Evolutionary conservation across 2,888 invertebrate genomes (phyloP).

Genomic region (Campaea margaritaria): DNA sequence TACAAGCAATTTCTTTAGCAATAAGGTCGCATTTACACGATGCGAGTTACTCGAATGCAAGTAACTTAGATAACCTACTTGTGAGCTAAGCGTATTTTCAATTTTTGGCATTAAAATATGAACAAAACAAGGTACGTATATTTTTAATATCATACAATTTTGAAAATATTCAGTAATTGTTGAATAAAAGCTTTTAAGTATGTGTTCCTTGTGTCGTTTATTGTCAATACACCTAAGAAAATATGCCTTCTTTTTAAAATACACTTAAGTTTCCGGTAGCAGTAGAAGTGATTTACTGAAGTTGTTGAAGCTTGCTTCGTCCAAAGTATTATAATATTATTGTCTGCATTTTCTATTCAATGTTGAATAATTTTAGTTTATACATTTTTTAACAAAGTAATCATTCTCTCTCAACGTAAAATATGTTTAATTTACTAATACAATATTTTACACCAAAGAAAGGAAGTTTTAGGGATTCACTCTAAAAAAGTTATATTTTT

Average conservation of each 20-base stretch:
- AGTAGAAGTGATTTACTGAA: conserved; percentile 22
- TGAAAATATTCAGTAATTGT: not conserved
- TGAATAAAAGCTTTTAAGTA: not conserved
- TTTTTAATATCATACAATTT: too few relatives aligned
- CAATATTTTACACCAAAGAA: conserved; percentile 29
- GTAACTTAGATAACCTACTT: conserved; percentile 15
- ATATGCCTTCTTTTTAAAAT: conserved; percentile 17
- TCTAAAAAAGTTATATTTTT: conserved; percentile 1
- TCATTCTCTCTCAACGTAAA: conserved; percentile 10
- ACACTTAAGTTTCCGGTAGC: conserved; percentile 16
- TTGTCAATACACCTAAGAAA: not conserved
- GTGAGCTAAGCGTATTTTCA: conserved; percentile 28
- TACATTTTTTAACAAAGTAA: conserved; percentile 31
- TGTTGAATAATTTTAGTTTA: conserved; percentile 29
- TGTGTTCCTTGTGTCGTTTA: not conserved
- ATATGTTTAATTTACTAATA: conserved; percentile 2
- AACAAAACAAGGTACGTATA: conserved; percentile 9
- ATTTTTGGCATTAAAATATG: conserved; percentile 9
- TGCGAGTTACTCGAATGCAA: conserved; percentile 19
- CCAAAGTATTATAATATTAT: conserved; percentile 32
- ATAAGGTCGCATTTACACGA: conserved; percentile 17
- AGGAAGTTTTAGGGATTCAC: conserved; percentile 2
- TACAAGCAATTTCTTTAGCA: conserved; percentile 27
- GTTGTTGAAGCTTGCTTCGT: conserved; percentile 31
- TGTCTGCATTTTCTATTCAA: conserved; percentile 32